Evolutionary conservation across 2,888 invertebrate genomes (phyloP), one percentile per base, ranked within the genome.

Genomic region (Sturmia bella): DNA sequence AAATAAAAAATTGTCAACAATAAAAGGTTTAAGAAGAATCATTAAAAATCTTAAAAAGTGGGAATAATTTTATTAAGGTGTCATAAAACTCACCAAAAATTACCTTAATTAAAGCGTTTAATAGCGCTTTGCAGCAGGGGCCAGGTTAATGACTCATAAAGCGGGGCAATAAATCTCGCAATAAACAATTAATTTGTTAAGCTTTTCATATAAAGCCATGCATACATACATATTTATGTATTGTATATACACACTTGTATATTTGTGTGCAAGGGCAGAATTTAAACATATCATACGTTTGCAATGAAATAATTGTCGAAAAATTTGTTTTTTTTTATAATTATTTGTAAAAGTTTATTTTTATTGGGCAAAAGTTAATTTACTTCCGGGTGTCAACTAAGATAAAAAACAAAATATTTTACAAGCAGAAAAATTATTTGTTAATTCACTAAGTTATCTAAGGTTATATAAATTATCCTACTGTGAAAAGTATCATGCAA

Each of bases 101-200:
- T 78, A 39, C 48, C 37, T 56, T 48, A 74, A 59, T 82, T 78
- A 37, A 82, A 59, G 52, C 32, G 64, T 70, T 59, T 77, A 52
- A 54, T 63, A 57, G 39, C 50, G 27, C 43, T 45, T 43, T 73
- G 56, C 54, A 74, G 45, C 57, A 70, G 69, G 50, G 74, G 27
- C 61, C 74, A 68, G 21, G 43, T 66, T 75, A 82, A 82, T 82
- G 74, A 74, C 74, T 74, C 78, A 78, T 69, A 70, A 72, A 50
- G 57, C 32, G 64, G 57, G 32, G 6, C 52, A 78, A 74, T 78
- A 74, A 82, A 82, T 82, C 74, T 45, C 21, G 57, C 50, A 69
- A 77, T 74, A 77, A 82, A 81, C 68, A 68, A 68, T 70, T 66
- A 66, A 50, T 70, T 59, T 59, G 21, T 32, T 59, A 52, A 32